Percentiles rank a stretch among this genome's conserved stretches.
Conservation (phyloP, 2,888 invertebrate genomes). For the Plagiodera versicolora region DNA sequence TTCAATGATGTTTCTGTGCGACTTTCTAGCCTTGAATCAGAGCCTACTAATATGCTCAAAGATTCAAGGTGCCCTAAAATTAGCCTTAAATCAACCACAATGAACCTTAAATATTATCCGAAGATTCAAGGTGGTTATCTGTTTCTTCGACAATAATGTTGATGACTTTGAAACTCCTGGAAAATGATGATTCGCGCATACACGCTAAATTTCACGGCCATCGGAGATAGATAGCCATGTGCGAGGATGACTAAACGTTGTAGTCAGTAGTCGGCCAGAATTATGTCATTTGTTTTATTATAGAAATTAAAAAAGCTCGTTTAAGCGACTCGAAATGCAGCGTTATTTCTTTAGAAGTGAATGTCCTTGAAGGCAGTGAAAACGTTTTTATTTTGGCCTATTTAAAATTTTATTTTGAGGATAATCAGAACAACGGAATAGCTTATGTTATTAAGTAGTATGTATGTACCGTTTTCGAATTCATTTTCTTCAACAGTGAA, state of each 20-base stretch:
- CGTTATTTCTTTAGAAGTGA: slow-evolving; percentile 2
- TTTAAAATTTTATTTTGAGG: slow-evolving; percentile 1
- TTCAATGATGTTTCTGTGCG: no score
- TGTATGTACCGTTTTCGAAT: no score
- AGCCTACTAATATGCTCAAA: no score
- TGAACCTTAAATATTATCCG: no score
- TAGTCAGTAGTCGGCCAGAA: background rate
- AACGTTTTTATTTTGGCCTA: background rate
- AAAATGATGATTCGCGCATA: background rate
- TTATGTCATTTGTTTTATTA: slow-evolving; percentile 7
- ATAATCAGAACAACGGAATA: no score
- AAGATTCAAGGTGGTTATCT: no score
- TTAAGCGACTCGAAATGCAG: background rate
- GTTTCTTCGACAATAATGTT: no score
- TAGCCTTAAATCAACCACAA: no score
- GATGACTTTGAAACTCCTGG: background rate
- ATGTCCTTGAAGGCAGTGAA: slow-evolving; percentile 6
- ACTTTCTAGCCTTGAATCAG: no score
- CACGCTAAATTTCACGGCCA: slow-evolving; percentile 1
- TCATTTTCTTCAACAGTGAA: no score
- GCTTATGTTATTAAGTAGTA: no score
- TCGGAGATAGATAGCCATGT: background rate
- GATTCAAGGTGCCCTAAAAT: no score
- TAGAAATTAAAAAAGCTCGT: slow-evolving; percentile 12
- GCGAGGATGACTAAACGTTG: slow-evolving; percentile 1